These are phyloP conservation scores for Gavia stellata DNA, from an alignment of 2,113 vertebrate genomes.

Conservation along the genomic window DNA sequence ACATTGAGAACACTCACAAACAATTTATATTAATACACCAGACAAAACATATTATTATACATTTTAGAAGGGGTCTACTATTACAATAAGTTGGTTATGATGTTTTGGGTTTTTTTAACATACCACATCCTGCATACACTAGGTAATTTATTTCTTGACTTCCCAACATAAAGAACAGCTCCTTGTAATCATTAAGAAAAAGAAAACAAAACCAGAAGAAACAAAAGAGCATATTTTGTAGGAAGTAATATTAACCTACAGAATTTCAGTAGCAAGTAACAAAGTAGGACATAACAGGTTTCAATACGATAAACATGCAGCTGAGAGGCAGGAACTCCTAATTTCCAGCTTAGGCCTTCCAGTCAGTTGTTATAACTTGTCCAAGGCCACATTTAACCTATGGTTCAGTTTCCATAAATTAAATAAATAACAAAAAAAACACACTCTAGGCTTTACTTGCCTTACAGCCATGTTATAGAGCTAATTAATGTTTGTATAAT, in stretches of 20 bases:
- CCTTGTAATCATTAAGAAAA: neutral
- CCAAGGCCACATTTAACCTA: neutral
- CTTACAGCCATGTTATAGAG: neutral
- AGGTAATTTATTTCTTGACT: neutral
- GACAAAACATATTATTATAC: neutral
- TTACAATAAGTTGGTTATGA: neutral
- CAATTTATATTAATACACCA: neutral
- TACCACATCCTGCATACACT: neutral
- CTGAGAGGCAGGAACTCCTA: neutral
- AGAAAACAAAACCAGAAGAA: neutral
- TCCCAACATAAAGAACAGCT: neutral
- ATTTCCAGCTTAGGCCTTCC: neutral
- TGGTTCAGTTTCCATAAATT: neutral
- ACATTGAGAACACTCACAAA: neutral
- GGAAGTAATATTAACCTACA: neutral
- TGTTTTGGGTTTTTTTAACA: too few species aligned
- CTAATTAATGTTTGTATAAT: neutral
- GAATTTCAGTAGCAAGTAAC: neutral
- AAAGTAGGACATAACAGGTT: neutral
- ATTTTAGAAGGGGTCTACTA: neutral
- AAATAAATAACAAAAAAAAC: neutral
- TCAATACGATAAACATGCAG: neutral
- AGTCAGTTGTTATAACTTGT: conserved; percentile 6
- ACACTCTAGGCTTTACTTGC: conserved; percentile 1
- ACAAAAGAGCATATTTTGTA: neutral